Base-by-base conservation (phyloP, 2,113 vertebrate genomes). In the Hiodon tergisus region DNA sequence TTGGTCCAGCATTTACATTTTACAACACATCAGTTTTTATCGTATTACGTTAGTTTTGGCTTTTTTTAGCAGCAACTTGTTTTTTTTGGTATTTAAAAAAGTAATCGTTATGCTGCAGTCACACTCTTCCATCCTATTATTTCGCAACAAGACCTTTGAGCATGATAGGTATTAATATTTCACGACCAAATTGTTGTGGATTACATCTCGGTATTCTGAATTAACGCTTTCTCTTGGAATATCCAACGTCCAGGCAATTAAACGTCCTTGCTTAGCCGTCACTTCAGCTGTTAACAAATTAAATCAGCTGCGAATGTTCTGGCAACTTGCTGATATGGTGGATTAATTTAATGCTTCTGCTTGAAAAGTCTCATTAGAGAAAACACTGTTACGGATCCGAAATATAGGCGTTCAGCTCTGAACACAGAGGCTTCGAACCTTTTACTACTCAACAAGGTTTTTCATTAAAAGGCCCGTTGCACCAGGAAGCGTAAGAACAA, bases 31-130 rank as follows among this genome's bases (percentile, higher is more conserved):
- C 17, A 53, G 53, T 51, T 79, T 83, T 77, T 78, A 75, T 75
- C 74, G 62, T 54, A 65, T 65, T 69, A 75, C 73, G 74, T 76
- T 80, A 76, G 76, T 76, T 79, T 76, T 66, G 57, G 83, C 78
- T 80, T 85, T 31, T 73, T 82, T 84, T 54, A 48, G 47, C 59
- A 70, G 78, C 71, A 71, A 67, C 78, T 67, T 71, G 61, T 67
- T 77, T 70, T 10, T 13, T 68, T 47, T 51, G 76, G 76, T 72
- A 11, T 70, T 52, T 52, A 7, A 8, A 16, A 48, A 59, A n/a
- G 46, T 9, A 31, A 13, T 55, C 14, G 13, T 47, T 82, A 72
- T 72, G 46, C 9, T 46, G 13, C 17, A 69, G 69, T 72, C 51
- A 51, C 69, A 51, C 63, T 74, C 31, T 57, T 8, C 16, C 54